Base-by-base conservation (phyloP, 2,888 invertebrate species). In the Sussaba pulchella region DNA sequence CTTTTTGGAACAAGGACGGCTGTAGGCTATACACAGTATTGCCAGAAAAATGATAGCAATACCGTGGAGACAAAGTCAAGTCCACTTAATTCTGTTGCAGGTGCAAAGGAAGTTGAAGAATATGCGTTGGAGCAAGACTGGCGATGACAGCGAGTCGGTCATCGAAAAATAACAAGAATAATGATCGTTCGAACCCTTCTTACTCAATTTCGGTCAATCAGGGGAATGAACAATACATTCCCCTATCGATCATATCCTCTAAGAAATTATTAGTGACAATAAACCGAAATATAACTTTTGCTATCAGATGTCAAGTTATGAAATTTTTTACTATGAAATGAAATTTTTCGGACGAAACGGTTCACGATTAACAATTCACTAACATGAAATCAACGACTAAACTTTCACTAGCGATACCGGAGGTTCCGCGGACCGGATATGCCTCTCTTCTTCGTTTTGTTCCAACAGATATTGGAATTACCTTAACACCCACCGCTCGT, bases 401-500 rank as follows among this genome's bases (percentile, higher is more conserved):
- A 31, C 17, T 19, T 52, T 39, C 19, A 67, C 41, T 31, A 17
- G 1, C 17, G 14, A 57, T 57, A 31, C 57, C 9, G 17, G 9
- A 17, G 31, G 14, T n/a, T 57, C 31, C n/a, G 2, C 14, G n/a
- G 6, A 2, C 14, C 10, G 2, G 31, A 45, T 47, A 50, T 17
- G n/a, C 17, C 4, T 12, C 39, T 52, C 39, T 12, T 26, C 8
- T 31, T 21, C 39, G 17, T 9, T 24, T 14, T 41, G 52, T 14
- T 26, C 41, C 5, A 69, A 41, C 69, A 39, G 54, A 43, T 41
- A 41, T 69, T 57, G 54, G 41, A 26, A 17, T 57, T 70, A 54
- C 21, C 43, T 70, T 41, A 43, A 54, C 31, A 6, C 24, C 43
- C 43, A 45, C 41, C 41, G 54, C 43, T 57, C 57, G 54, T 57